Evolutionary conservation across 2,113 vertebrate genomes (phyloP), one percentile per base, ranked within the genome.

Genomic region (Scolopax mira): DNA sequence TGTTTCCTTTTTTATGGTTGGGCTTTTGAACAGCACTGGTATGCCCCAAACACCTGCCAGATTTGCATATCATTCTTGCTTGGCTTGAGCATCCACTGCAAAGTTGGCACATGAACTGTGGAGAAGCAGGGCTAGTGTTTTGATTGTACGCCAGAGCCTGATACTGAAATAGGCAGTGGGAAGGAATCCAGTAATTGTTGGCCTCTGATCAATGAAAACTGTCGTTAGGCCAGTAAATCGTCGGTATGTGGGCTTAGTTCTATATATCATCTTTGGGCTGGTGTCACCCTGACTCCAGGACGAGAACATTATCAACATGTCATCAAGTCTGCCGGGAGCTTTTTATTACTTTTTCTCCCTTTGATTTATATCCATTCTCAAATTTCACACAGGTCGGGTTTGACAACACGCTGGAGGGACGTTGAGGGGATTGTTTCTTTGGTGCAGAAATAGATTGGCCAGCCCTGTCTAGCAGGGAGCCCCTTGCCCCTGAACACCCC

Each of bases 121-220:
- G 97, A 97, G 96, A 97, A 74, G 77, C 95, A 57, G 52, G 95
- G 90, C 91, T 73, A 93, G 95, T 37, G 92, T 98, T 98, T 98
- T 98, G 98, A 99, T 98, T 96, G 72, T 57, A 92, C 90, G 98
- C 98, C 98, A 98, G 98, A 93, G 96, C 92, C 96, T 97, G 97
- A 97, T 97, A 96, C 98, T 97, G 97, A 98, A 98, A 98, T 89
- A 96, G 96, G 97, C 97, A 94, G 65, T 54, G 95, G 97, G 98
- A 97, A 96, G 93, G 93, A 90, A 97, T 97, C 98, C 97, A 97
- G 98, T 96, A 97, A 97, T 95, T 93, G 87, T 95, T 99, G 98
- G 99, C 98, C 83, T 66, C 51, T 88, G 98, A 98, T 99, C 98
- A 99, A 95, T 98, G 98, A 97, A 97, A 98, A 97, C 98, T 98